Base-by-base conservation (phyloP, 2,888 invertebrate genomes). In the Syrista parreyssii region DNA sequence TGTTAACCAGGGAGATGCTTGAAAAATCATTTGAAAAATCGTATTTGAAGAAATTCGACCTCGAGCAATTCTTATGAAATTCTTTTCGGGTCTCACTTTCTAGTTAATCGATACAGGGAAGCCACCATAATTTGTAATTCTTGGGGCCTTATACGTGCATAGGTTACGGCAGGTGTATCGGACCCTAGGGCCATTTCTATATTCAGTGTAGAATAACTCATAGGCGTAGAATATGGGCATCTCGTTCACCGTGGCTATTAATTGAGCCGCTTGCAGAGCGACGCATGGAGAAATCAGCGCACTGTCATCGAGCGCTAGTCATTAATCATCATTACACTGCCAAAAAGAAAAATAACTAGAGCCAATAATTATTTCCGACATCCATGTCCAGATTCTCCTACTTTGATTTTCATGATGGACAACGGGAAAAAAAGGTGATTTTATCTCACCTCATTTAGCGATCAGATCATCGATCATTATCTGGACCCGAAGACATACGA, bases 121-220 rank as follows among this genome's bases (percentile, higher is more conserved):
- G 40, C 15, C 40, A 55, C 23, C 40, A 23, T 2, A 55, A 55
- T 55, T 55, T 55, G 0, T 55, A 2, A 6, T 15, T 55, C 40
- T 15, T 15, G 40, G 40, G 40, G 23, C 40, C 40, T 55, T 55
- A 55, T 55, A 23, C 40, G 40, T 23, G 23, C 40, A 23, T 6
- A 55, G 23, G 23, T 73, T 30, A 34, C 35, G n/a, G 77, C 77
- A 77, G 77, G 74, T 77, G 77, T 68, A 77, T 71, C 55, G 69
- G 69, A 75, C 34, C 77, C 69, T 35, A 74, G 69, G 76, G 77
- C 74, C 77, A 74, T 75, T 55, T 23, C 40, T 55, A 55, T 55
- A 55, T 55, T 23, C 40, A 55, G 40, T 55, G 23, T 55, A 55
- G 40, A 55, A 55, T 55, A 55, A 55, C 40, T 55, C 40, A 55